Evolutionary conservation across 2,113 vertebrate species (phyloP).

Genomic region (Camelus dromedarius): DNA sequence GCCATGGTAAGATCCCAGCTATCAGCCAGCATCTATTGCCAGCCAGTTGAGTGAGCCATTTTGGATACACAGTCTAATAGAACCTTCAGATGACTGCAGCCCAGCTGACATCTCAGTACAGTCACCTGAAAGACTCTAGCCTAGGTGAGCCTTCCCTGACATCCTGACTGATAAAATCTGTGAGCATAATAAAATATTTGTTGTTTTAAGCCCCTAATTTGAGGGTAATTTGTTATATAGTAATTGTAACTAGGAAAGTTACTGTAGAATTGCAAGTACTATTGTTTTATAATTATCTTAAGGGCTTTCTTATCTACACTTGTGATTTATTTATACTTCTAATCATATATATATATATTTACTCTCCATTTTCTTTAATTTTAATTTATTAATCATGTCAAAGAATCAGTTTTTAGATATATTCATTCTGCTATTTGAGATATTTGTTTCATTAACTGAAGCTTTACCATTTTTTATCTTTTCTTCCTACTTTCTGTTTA

Average conservation of each 20-base stretch:
- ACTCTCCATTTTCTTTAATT: constrained; percentile 6
- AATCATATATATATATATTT: not conserved
- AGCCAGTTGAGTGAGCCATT: not conserved
- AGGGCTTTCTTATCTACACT: not conserved
- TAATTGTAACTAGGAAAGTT: not conserved
- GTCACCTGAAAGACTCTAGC: not conserved
- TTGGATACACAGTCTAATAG: not conserved
- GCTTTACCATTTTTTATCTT: constrained; percentile 12
- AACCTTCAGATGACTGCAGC: not conserved
- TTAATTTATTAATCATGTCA: constrained; percentile 28
- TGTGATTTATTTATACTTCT: not conserved
- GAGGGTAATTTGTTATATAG: not conserved
- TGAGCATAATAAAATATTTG: not conserved
- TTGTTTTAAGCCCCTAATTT: constrained; percentile 30
- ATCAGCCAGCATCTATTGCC: not conserved
- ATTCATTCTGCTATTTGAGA: constrained; percentile 12
- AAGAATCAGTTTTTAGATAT: constrained; percentile 40
- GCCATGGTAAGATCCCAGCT: not conserved
- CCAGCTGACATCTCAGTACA: not conserved
- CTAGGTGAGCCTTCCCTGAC: not conserved
- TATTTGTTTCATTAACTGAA: constrained; percentile 28
- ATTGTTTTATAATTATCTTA: constrained; percentile 6
- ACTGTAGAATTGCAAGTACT: not conserved
- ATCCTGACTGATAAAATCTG: not conserved
- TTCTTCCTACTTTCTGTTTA: not conserved